Evolutionary conservation across 2,888 invertebrate species (phyloP), one percentile per base, ranked within the genome.

Genomic region (Zaprionus lineosus): DNA sequence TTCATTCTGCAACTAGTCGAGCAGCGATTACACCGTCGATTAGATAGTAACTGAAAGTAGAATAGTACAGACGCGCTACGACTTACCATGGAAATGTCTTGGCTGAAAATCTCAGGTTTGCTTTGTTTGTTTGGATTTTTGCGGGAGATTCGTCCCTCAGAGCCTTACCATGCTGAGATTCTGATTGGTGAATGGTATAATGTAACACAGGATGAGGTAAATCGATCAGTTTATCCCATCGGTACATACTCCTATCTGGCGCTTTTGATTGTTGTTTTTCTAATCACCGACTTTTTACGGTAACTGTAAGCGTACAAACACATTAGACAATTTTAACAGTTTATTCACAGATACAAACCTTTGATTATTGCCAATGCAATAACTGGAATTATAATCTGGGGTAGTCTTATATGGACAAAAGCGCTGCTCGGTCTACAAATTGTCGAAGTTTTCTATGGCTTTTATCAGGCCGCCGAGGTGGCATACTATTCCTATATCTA

Each of bases 401-500:
- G 92, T 6, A 91, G 96, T 76, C 90, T 98, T 26, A 90, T 96
- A 52, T 94, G 95, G 93, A 95, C 95, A 0, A 91, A 91, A 46
- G 93, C 93, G 24, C 89, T 97, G 66, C 84, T 91, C 63, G 93
- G 93, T 79, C 91, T 97, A 85, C 95, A 96, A 91, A 91, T 91
- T 50, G 90, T 93, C 47, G 92, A 95, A 91, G 91, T 93, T 24
- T 91, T 93, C 69, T 97, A 95, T 88, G 98, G 98, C 0, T 91
- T 96, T 8, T 96, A 96, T 86, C 93, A 95, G 89, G 96, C 98
- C 0, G 93, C 96, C 1, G 98, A 98, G 90, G 95, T 98, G 1
- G 98, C 98, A 0, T 98, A 98, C 88, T 95, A 94, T 86, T 96
- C 97, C 0, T 98, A 98, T 85, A 96, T 98, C 71, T 98, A 97